These are phyloP conservation scores for Todiramphus saurophagus DNA, from an alignment of 2,113 vertebrate species.

Conservation along the genomic window DNA sequence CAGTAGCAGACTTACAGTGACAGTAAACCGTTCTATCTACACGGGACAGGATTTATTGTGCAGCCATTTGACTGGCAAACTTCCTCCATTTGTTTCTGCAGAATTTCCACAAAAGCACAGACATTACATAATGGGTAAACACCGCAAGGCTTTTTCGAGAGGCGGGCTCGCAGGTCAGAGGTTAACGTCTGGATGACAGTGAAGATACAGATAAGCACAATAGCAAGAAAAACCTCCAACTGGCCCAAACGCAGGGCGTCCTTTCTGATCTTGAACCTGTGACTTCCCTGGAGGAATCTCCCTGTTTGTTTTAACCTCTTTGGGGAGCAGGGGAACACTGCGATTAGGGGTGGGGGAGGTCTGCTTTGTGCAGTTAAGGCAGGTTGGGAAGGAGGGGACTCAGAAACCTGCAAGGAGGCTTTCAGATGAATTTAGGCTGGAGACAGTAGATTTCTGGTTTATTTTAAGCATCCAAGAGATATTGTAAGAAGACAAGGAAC, in stretches of 20 bases:
- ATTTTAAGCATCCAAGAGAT: neutral
- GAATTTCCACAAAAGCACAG: conserved; percentile 76
- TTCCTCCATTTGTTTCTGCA: conserved; percentile 82
- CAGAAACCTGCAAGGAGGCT: neutral
- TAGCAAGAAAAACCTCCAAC: conserved; percentile 20
- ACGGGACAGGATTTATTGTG: conserved; percentile 76
- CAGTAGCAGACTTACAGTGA: conserved; percentile 60
- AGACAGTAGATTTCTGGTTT: neutral
- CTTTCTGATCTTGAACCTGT: conserved; percentile 61
- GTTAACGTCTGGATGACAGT: conserved; percentile 70
- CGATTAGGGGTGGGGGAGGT: neutral
- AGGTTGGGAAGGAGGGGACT: neutral
- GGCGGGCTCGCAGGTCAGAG: conserved; percentile 48
- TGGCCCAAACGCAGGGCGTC: neutral
- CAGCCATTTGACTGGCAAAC: conserved; percentile 73
- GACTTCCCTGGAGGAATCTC: conserved; percentile 48
- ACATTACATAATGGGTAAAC: conserved; percentile 80
- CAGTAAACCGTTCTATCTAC: conserved; percentile 64
- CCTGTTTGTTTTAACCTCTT: conserved; percentile 44
- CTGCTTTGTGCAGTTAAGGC: neutral
- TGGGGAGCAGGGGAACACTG: neutral
- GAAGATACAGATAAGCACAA: conserved; percentile 69
- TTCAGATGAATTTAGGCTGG: neutral
- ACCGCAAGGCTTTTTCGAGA: conserved; percentile 39
- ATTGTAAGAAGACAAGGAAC: neutral